These are phyloP conservation scores for Eulithis prunata DNA, from an alignment of 2,888 invertebrate species.

Conservation along the genomic window DNA sequence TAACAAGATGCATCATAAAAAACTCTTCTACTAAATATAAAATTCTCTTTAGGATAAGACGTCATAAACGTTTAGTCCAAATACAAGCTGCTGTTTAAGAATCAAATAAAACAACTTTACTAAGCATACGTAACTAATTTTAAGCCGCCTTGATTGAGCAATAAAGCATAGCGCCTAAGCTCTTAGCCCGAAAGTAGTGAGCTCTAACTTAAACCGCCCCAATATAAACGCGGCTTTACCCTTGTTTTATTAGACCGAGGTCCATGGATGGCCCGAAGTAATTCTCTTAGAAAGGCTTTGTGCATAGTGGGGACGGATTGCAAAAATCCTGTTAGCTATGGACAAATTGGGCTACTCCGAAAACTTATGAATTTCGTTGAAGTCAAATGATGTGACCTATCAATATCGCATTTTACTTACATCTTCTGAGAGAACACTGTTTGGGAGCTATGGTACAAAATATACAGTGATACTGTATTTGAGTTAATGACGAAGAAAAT, in stretches of 20 bases:
- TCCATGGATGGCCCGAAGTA: constrained; percentile 56
- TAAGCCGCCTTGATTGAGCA: constrained; percentile 39
- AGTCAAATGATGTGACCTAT: too few relatives aligned
- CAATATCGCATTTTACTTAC: not conserved
- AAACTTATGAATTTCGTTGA: not conserved
- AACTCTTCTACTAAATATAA: not conserved
- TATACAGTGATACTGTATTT: not conserved
- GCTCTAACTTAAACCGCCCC: constrained; percentile 57
- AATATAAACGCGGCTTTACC: constrained; percentile 62
- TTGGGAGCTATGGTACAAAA: not conserved
- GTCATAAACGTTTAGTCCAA: constrained; percentile 9
- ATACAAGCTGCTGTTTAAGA: constrained; percentile 18
- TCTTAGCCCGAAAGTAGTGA: constrained; percentile 53
- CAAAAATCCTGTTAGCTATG: constrained; percentile 14
- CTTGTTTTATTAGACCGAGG: constrained; percentile 59
- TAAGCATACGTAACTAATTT: constrained; percentile 34
- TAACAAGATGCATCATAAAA: not conserved
- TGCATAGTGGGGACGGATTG: constrained; percentile 32
- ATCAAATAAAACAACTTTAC: constrained; percentile 26
- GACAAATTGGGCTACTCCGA: not conserved
- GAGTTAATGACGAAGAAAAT: not conserved
- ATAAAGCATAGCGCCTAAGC: constrained; percentile 43
- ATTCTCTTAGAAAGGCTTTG: constrained; percentile 38
- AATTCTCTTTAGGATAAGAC: constrained; percentile 4
- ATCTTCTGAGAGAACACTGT: not conserved